Evolutionary conservation across 2,888 invertebrate species (phyloP).

Genomic region (Nebria salina): DNA sequence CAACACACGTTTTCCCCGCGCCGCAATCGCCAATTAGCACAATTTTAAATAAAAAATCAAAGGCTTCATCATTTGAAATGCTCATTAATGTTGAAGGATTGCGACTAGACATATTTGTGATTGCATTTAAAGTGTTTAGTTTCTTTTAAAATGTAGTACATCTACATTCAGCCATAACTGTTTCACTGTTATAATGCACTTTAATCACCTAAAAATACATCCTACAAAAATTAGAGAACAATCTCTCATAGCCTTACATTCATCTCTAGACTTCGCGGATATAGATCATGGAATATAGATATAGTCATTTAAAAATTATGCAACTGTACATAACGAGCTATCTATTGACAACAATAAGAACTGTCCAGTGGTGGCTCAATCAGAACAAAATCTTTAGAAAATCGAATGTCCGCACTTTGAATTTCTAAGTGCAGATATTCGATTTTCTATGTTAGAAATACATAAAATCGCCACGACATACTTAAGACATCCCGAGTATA

Average conservation of each 20-base stretch:
- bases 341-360: slow-evolving; percentile 20
- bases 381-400: background rate
- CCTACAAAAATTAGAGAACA: slow-evolving; percentile 32
- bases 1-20: slow-evolving; percentile 93
- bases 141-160: slow-evolving; percentile 20
- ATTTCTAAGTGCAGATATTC: too few species aligned
- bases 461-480: too few species aligned
- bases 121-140: background rate
- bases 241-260: slow-evolving; percentile 9
- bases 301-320: slow-evolving; percentile 36
- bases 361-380: background rate
- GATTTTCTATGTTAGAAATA: too few species aligned
- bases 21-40: slow-evolving; percentile 93
- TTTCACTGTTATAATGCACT: slow-evolving; percentile 26
- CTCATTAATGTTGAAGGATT: slow-evolving; percentile 82
- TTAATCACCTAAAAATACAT: slow-evolving; percentile 39
- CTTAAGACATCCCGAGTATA: too few species aligned
- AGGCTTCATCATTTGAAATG: slow-evolving; percentile 78
- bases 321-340: slow-evolving; percentile 21
- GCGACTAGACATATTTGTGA: slow-evolving; percentile 71
- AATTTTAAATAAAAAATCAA: slow-evolving; percentile 95
- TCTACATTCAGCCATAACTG: slow-evolving; percentile 40
- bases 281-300: slow-evolving; percentile 7
- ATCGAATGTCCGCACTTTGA: background rate
- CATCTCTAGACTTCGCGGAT: slow-evolving; percentile 37